Evolutionary conservation across 2,113 vertebrate genomes (phyloP).

Genomic region (Scatophagus argus): DNA sequence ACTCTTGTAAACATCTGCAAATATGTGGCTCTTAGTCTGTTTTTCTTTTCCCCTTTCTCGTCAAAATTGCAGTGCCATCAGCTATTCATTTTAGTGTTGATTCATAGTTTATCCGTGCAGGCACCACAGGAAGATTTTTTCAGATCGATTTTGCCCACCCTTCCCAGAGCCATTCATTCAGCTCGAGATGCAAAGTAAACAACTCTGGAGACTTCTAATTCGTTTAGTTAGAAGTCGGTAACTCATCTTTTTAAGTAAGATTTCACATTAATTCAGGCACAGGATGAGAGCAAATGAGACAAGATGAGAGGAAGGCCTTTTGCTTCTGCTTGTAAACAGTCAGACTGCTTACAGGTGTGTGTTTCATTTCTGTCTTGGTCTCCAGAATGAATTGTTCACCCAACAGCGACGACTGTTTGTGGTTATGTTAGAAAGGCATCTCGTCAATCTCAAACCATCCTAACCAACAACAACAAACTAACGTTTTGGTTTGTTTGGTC

Average conservation of each 20-base stretch:
- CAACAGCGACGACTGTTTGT: neutral
- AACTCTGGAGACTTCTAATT: neutral
- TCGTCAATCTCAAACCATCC: neutral
- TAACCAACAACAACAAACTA: neutral
- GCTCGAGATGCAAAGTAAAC: constrained; percentile 20
- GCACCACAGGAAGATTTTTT: neutral
- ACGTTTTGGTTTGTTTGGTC: neutral
- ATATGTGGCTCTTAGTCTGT: constrained; percentile 7
- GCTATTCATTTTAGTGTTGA: neutral
- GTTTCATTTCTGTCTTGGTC: constrained; percentile 21
- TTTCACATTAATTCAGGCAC: constrained; percentile 11
- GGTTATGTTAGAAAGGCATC: neutral
- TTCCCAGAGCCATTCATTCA: neutral
- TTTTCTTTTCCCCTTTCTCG: constrained; percentile 5
- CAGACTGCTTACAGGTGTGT: constrained; percentile 14
- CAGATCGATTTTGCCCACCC: neutral
- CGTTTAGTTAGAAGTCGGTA: constrained; percentile 18
- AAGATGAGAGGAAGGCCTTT: neutral
- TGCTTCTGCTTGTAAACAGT: constrained; percentile 4
- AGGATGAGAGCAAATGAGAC: neutral
- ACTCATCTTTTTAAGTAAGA: neutral
- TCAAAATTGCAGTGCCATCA: neutral
- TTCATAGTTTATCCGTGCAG: neutral
- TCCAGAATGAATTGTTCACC: neutral
- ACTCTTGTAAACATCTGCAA: constrained; percentile 19